A percentile compares a stretch with the other conserved stretches of the same genome.
These are phyloP conservation scores for Parus major DNA, from an alignment of 2,113 vertebrate species.

Conservation along the genomic window DNA sequence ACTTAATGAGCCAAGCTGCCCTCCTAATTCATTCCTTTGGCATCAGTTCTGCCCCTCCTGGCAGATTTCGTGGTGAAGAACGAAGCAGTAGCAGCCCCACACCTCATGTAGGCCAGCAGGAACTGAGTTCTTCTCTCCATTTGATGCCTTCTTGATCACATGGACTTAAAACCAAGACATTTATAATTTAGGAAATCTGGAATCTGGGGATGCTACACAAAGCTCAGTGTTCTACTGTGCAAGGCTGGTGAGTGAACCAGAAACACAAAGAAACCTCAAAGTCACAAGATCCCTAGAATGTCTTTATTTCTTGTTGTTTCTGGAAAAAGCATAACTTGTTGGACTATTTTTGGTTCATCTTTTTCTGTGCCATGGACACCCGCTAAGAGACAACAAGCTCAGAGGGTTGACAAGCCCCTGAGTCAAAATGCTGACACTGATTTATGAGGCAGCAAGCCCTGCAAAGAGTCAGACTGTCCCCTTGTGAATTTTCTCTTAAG, in stretches of 20 bases:
- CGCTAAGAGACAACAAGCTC: not conserved
- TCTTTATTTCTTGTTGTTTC: not conserved
- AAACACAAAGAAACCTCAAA: slow-evolving; percentile 15
- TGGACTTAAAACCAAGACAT: not conserved
- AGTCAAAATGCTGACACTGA: slow-evolving; percentile 6
- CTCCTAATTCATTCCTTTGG: not conserved
- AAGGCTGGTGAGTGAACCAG: not conserved
- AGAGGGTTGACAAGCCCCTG: not conserved
- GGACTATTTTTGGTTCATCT: not conserved
- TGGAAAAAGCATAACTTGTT: not conserved
- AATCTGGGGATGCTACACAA: not conserved
- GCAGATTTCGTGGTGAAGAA: not conserved
- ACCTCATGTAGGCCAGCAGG: not conserved
- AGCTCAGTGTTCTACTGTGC: not conserved
- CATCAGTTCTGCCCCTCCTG: not conserved
- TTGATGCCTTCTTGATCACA: not conserved
- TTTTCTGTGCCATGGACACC: not conserved
- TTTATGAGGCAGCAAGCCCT: slow-evolving; percentile 21
- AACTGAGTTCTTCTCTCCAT: not conserved
- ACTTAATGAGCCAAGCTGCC: not conserved
- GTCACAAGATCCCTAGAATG: not conserved
- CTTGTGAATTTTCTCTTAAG: slow-evolving; percentile 24
- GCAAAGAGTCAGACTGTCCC: not conserved
- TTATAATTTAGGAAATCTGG: not conserved
- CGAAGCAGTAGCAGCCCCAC: not conserved